Percentiles rank a stretch among this genome's conserved stretches.
phyloP scores from a whole-genome alignment of 2,113 vertebrate species.

The Eubucco bourcierii region DNA sequence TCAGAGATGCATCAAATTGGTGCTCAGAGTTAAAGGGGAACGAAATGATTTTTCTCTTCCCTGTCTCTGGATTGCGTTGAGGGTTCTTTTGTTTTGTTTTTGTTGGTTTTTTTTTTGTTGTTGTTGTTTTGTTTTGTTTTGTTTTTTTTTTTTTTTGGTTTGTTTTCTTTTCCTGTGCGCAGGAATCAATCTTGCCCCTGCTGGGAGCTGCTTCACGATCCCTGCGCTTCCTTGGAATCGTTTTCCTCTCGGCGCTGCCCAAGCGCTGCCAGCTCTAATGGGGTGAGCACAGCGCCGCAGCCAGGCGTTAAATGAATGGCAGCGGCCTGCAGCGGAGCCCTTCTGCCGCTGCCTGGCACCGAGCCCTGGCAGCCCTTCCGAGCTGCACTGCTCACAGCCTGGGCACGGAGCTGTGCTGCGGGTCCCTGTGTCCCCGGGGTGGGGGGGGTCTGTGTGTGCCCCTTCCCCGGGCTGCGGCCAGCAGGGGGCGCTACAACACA shows the following conservation, averaged over 20 bases:
- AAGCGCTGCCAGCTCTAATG: fast-evolving
- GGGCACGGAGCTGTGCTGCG: neutral
- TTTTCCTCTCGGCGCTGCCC: fast-evolving
- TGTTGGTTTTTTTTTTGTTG: no score
- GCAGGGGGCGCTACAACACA: conserved; percentile 1
- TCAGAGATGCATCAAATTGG: neutral
- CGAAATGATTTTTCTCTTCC: neutral
- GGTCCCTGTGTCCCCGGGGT: neutral
- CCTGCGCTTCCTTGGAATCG: fast-evolving
- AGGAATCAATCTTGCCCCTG: neutral
- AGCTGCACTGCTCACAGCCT: neutral
- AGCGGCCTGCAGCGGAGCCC: fast-evolving
- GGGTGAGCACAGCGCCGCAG: fast-evolving
- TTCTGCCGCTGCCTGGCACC: neutral
- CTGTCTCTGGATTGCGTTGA: neutral
- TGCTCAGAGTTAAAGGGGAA: neutral
- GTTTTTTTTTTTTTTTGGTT: no score
- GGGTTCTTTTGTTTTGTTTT: neutral
- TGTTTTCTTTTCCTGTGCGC: neutral
- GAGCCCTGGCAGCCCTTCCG: no score
- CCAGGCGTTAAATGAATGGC: fast-evolving
- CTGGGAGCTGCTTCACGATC: fast-evolving
- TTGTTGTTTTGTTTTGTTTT: no score
- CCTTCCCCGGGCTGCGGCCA: neutral
- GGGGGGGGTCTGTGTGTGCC: no score